These are phyloP conservation scores for Hypotaenidia okinawae DNA, from an alignment of 2,797 vertebrate genomes.

Conservation along the genomic window DNA sequence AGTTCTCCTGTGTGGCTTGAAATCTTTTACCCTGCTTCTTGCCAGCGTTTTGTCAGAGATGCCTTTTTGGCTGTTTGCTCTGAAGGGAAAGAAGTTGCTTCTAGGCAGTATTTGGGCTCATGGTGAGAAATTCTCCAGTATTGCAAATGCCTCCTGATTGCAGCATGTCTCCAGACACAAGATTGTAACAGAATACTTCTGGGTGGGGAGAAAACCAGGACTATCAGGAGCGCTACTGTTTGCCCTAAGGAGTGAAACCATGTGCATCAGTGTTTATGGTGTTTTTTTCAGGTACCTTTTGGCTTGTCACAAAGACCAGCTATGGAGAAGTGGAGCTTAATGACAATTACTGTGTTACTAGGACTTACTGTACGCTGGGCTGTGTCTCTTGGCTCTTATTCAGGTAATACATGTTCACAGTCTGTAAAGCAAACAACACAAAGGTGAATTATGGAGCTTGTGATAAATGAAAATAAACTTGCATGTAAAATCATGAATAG, in stretches of 20 bases:
- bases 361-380: slow-evolving; percentile 89
- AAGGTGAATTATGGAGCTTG: not conserved
- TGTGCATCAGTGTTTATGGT: not conserved
- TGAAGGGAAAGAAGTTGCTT: not conserved
- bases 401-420: slow-evolving; percentile 80
- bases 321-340: slow-evolving; percentile 88
- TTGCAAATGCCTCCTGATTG: not conserved
- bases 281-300: slow-evolving; percentile 1
- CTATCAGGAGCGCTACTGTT: not conserved
- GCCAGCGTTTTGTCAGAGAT: not conserved
- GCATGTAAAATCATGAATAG: not conserved
- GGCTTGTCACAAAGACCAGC: not conserved
- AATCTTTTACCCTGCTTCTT: not conserved
- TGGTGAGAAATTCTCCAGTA: not conserved
- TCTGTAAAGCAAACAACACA: not conserved
- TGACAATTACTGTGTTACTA: slow-evolving; percentile 82
- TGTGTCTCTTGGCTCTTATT: slow-evolving; percentile 93
- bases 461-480: not conserved
- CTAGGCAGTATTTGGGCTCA: not conserved
- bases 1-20: not conserved
- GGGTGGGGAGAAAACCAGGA: not conserved
- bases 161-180: not conserved
- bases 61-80: not conserved
- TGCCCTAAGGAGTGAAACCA: not conserved
- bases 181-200: not conserved